These are phyloP conservation scores for Lasioglossum villosulum DNA, from an alignment of 2,888 invertebrate genomes.

Conservation along the genomic window DNA sequence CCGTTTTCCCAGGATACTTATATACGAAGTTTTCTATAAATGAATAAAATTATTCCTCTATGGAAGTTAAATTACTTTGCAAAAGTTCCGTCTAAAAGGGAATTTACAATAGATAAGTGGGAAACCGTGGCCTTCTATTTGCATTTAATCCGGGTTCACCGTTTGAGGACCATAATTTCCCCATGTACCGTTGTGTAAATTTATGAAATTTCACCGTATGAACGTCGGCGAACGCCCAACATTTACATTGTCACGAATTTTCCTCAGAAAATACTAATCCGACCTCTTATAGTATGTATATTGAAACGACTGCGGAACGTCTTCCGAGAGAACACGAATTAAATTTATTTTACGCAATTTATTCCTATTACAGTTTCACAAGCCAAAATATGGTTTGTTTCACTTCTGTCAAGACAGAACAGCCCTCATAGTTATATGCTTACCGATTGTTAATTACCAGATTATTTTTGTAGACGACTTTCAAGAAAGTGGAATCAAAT, in stretches of 20 bases:
- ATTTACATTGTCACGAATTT: slow-evolving; percentile 9
- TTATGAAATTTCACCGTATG: slow-evolving; percentile 18
- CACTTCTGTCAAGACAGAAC: background rate
- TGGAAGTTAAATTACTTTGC: slow-evolving; percentile 72
- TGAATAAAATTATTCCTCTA: slow-evolving; percentile 72
- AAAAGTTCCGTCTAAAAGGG: slow-evolving; percentile 59
- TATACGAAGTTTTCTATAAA: slow-evolving; percentile 65
- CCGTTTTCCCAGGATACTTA: slow-evolving; percentile 62
- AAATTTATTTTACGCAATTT: background rate
- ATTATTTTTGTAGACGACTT: too few species aligned
- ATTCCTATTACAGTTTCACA: background rate
- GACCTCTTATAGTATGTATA: background rate
- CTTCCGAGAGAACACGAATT: background rate
- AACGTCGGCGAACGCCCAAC: background rate
- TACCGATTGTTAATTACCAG: background rate
- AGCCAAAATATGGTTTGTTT: background rate
- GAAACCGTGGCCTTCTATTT: slow-evolving; percentile 51
- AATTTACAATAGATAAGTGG: slow-evolving; percentile 61
- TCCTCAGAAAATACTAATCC: background rate
- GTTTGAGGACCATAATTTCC: slow-evolving; percentile 44
- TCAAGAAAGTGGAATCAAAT: too few species aligned
- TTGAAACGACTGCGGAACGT: background rate
- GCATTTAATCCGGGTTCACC: slow-evolving; percentile 62
- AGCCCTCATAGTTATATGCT: background rate
- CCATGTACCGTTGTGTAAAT: slow-evolving; percentile 30